Base-by-base conservation (phyloP, 2,797 vertebrate genomes). In the Sebastes matsubarae region DNA sequence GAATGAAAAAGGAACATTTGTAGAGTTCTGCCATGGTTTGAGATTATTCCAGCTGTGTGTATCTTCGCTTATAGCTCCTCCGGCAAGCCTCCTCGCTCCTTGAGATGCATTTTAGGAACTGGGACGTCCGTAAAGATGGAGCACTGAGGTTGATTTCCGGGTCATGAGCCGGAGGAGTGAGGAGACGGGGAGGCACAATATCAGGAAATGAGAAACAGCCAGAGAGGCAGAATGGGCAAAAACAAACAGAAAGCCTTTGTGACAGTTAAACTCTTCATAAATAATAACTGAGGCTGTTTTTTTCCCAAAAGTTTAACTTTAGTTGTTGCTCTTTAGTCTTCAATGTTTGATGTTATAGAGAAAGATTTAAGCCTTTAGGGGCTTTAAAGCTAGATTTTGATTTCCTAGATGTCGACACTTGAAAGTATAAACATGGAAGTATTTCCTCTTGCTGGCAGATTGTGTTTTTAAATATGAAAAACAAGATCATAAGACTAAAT, bases 401-500 rank as follows among this genome's bases (percentile, higher is more conserved):
- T 59, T 73, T 59, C 27, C 7, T 4, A 25, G 32, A 20, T 16
- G 61, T 29, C 46, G 16, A 66, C 30, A 34, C 22, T 72, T 46
- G 1, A 70, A 70, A 63, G 32, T 13, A 20, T 8, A 65, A 42
- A 22, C 14, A 55, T 65, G 12, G 30, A 65, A 65, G 20, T 9
- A 20, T 34, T 42, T 71, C 8, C 29, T 11, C 24, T 63, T 8
- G n/a, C 8, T 46, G 52, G 16, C 22, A 55, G 29, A 65, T 22
- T 38, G 18, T 66, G n/a, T 61, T 55, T 22, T 58, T 22, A 10
- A 20, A 27, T 32, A 24, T 30, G 14, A 55, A 72, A 77, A 75
- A 79, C 36, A 65, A 72, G 9, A 72, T 72, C 60, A 42, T 30
- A 75, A 70, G 42, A 46, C 6, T 24, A 20, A 69, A 60, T 54